A percentile compares a stretch with the other conserved stretches of the same genome.
Evolutionary conservation across 2,113 vertebrate species (phyloP).

Genomic region (Antigone vipio): DNA sequence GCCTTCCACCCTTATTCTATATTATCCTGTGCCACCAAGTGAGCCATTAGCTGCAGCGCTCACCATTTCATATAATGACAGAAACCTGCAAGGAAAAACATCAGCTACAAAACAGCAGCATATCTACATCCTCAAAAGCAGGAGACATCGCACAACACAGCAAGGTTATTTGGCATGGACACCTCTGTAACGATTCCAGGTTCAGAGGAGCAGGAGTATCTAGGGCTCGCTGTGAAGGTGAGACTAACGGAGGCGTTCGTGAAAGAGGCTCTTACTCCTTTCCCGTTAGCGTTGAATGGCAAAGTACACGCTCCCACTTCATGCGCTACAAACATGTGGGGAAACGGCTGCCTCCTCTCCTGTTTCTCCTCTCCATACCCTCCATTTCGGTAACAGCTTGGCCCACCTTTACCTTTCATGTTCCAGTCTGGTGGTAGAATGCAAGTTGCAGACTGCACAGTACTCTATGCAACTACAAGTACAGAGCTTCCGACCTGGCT

Average conservation of each 20-base stretch:
- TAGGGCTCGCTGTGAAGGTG: neutral
- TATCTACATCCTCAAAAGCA: neutral
- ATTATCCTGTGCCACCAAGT: neutral
- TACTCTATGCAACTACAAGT: neutral
- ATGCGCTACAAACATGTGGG: rapidly evolving
- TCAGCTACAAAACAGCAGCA: neutral
- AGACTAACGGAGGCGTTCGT: neutral
- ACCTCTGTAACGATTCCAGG: neutral
- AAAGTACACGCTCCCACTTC: neutral
- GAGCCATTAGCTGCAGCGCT: neutral
- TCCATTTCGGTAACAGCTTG: neutral
- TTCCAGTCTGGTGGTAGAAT: neutral
- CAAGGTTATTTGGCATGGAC: neutral
- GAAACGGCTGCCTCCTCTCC: neutral
- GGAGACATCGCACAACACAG: neutral
- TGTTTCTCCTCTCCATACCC: neutral
- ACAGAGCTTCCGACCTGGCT: neutral
- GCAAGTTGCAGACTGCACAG: neutral
- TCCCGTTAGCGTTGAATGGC: neutral
- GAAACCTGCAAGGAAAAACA: conserved; percentile 5
- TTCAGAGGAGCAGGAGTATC: neutral
- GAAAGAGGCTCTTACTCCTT: neutral
- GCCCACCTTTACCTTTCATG: neutral
- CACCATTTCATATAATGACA: neutral
- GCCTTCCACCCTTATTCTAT: neutral